A percentile compares a stretch with the other conserved stretches of the same genome.
These are phyloP conservation scores for Stylophora pistillata DNA, from an alignment of 64 coral and sea anemone species.

Conservation along the genomic window DNA sequence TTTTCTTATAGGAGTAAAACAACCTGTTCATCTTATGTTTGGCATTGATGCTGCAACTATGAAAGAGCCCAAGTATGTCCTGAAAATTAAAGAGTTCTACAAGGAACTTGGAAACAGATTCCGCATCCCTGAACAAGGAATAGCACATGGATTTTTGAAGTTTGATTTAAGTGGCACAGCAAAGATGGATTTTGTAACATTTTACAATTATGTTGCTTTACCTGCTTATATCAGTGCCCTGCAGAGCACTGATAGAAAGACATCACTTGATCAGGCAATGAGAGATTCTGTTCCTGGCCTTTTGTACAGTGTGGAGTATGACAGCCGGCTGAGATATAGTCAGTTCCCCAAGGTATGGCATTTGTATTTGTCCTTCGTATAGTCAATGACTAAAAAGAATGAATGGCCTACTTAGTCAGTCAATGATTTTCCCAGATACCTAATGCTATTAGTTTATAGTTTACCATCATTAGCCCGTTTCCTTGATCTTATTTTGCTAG, in stretches of 20 bases:
- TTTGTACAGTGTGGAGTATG: conserved; percentile 27
- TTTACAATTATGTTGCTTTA: conserved; percentile 38
- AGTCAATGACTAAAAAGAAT: too few species aligned
- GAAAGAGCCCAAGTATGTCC: background rate
- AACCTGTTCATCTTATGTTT: conserved; percentile 63
- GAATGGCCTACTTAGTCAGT: too few species aligned
- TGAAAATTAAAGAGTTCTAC: conserved; percentile 37
- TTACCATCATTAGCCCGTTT: too few species aligned
- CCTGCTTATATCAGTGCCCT: conserved; percentile 50
- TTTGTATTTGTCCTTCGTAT: background rate
- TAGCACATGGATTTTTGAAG: conserved; percentile 51
- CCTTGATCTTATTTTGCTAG: too few species aligned
- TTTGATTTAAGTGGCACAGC: conserved; percentile 54
- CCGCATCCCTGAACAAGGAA: conserved; percentile 37
- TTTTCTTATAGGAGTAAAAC: conserved; percentile 7
- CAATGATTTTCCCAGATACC: too few species aligned
- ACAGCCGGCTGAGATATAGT: conserved; percentile 15
- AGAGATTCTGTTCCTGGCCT: conserved; percentile 61
- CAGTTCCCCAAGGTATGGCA: conserved; percentile 53
- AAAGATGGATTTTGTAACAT: conserved; percentile 36
- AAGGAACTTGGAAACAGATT: conserved; percentile 61
- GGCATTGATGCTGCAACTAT: conserved; percentile 33
- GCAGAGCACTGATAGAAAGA: conserved; percentile 28
- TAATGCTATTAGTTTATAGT: too few species aligned
- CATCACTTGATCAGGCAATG: conserved; percentile 44